Evolutionary conservation across 1,140 invertebrate species (phyloP), one percentile per base, ranked within the genome.

Genomic region (Panagrolaimus sp.): DNA sequence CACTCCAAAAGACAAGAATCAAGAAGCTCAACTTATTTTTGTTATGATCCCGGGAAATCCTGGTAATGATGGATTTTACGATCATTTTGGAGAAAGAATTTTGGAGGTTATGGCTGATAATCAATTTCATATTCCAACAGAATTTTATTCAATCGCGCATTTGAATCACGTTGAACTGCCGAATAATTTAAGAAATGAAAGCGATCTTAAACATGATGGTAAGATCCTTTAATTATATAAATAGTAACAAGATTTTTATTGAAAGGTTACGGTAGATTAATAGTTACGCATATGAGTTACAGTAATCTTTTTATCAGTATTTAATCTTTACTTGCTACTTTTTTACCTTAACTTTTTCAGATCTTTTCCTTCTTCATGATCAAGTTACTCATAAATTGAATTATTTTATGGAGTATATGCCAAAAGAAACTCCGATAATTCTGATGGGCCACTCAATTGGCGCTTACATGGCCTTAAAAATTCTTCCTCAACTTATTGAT

Each of bases 381-480:
- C 74, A 76, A 71, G 71, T 76, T 3, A 43, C 72, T 0, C 74
- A 76, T 63, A 76, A 76, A 43, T 52, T 76, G 1, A 32, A 76
- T 9, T 76, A 73, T 55, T 69, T 66, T 6, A 46, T 67, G 6
- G 70, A 75, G 24, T 47, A 67, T 26, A 17, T 76, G 14, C 73
- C 73, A 17, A 67, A 62, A 32, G 46, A 52, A 0, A 55, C 55
- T 1, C 43, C 44, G 6, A 48, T 75, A 14, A 68, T 73, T 32
- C 32, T 76, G 9, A 45, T 76, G 9, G 74, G 74, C 5, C 74
- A 76, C 38, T 71, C 68, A n/a, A 76, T 76, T 45, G 74, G 74
- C 9, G 63, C 73, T 10, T 76, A 76, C 45, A 76, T 76, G 70
- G 71, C 71, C 58, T 43, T 75, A n/a, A 72, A 43, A 65, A 68